phyloP scores from a whole-genome alignment of 2,888 invertebrate genomes.

The Myopa testacea region DNA sequence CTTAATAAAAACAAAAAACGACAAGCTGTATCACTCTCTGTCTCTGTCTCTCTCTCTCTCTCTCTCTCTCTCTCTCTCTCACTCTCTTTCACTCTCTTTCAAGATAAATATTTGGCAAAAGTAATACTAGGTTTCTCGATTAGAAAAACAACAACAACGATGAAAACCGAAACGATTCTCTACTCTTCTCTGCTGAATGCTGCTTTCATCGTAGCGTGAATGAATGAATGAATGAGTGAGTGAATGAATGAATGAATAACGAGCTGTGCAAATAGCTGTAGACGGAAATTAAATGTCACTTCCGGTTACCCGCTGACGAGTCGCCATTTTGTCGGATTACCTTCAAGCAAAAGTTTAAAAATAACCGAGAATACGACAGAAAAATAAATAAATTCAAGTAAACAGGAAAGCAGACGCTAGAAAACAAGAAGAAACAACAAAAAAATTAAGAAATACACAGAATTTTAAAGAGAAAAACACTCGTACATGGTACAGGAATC shows the following conservation, averaged over 20 bases:
- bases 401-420: conserved; percentile 26
- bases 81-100: neutral
- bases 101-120: neutral
- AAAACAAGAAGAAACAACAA: conserved; percentile 33
- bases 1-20: too few species aligned
- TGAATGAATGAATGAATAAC: conserved; percentile 11
- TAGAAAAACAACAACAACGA: too few species aligned
- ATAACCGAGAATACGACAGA: neutral
- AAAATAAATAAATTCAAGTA: neutral
- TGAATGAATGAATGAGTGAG: neutral
- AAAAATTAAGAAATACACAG: neutral
- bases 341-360: neutral
- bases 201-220: neutral
- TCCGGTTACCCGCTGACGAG: conserved; percentile 38
- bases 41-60: neutral
- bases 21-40: too few species aligned
- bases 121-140: neutral
- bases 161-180: too few species aligned
- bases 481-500: too few species aligned
- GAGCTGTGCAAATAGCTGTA: conserved; percentile 14
- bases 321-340: conserved; percentile 10
- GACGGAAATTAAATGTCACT: conserved; percentile 46
- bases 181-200: too few species aligned
- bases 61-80: too few species aligned
- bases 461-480: too few species aligned